Percentiles rank a stretch among this genome's conserved stretches.
Conservation (phyloP, 2,113 vertebrate species). For the Rafetus swinhoei region DNA sequence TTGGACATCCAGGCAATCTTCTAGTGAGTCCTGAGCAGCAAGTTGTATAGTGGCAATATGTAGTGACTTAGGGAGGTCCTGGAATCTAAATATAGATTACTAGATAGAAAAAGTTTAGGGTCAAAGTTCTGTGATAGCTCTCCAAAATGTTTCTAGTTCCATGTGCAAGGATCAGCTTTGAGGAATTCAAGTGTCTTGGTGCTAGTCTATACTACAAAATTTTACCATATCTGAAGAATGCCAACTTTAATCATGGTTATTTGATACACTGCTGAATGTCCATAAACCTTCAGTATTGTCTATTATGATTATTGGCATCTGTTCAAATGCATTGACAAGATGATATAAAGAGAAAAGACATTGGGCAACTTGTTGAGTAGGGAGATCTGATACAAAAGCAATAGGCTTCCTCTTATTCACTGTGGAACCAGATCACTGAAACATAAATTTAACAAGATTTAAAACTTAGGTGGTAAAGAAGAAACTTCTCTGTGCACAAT, state of each 20-base stretch:
- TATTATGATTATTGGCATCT: accelerated
- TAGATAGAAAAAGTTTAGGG: background rate
- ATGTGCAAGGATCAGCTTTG: background rate
- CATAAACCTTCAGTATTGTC: background rate
- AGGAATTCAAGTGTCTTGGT: background rate
- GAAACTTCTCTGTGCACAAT: background rate
- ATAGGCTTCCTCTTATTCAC: background rate
- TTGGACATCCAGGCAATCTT: background rate
- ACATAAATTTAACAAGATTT: background rate
- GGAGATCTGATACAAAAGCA: background rate
- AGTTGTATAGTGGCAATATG: background rate
- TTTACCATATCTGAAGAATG: background rate
- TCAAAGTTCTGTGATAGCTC: background rate
- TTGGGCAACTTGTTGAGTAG: background rate
- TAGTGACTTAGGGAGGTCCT: background rate
- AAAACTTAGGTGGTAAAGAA: background rate
- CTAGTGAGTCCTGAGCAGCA: accelerated
- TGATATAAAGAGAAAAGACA: background rate
- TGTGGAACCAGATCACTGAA: background rate
- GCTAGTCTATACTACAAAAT: background rate
- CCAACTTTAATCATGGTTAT: background rate
- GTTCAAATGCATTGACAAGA: background rate
- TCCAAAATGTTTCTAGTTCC: background rate
- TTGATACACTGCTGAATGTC: background rate
- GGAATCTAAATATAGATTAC: background rate